Conservation (phyloP, 2,888 invertebrate species). For the Amiota minor region DNA sequence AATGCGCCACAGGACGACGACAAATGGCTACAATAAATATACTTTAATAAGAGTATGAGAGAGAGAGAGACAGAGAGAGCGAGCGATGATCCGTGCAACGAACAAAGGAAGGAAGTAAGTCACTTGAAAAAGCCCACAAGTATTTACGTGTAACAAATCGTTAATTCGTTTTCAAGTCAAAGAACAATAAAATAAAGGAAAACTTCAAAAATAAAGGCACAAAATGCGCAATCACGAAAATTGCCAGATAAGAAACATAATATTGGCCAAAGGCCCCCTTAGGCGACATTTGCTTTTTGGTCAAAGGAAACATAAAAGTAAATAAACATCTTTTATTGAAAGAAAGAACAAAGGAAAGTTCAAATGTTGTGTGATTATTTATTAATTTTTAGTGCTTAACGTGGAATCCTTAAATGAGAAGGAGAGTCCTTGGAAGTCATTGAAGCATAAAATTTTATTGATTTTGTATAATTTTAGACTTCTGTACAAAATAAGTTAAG, state of each 20-base stretch:
- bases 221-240: slow-evolving; percentile 37
- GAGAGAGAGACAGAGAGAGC: background rate
- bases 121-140: background rate
- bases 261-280: slow-evolving; percentile 41
- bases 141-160: slow-evolving; percentile 25
- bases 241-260: slow-evolving; percentile 60
- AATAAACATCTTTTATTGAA: too few relatives aligned
- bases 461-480: too few relatives aligned
- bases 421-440: too few relatives aligned
- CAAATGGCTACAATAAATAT: slow-evolving; percentile 5
- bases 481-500: too few relatives aligned
- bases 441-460: too few relatives aligned
- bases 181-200: slow-evolving; percentile 53
- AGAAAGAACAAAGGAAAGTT: too few relatives aligned
- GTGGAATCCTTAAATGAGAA: too few relatives aligned
- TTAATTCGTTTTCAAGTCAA: slow-evolving; percentile 44
- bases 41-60: background rate
- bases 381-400: slow-evolving; percentile 23
- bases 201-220: slow-evolving; percentile 54
- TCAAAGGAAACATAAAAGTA: too few relatives aligned
- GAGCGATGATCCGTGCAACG: background rate
- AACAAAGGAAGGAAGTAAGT: background rate
- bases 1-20: slow-evolving; percentile 11
- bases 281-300: too few relatives aligned
- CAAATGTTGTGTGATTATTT: slow-evolving; percentile 18